Base-by-base conservation (phyloP, 2,113 vertebrate genomes). In the Guaruba guarouba region DNA sequence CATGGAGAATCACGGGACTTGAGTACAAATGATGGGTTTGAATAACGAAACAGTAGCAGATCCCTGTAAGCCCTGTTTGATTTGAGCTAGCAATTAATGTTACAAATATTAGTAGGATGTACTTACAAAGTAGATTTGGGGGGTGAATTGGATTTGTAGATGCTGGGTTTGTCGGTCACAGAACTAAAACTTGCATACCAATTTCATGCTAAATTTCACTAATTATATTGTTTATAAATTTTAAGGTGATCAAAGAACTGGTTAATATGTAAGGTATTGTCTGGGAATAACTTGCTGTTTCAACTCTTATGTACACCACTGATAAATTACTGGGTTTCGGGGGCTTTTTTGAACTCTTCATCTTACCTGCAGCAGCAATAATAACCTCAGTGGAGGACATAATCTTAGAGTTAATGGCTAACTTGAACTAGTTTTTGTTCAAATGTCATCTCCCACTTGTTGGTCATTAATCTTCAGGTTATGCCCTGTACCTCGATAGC, bases 1-100 rank as follows among this genome's bases (percentile, higher is more conserved):
- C 99, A 99, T 3, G 99, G 99, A 82, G 99, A 99, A 92, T 99
- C 99, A 35, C 98, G 97, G 86, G 97, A 98, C 31, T 92, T 99
- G 77, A 96, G 97, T 17, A 95, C 95, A 27, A 97, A 97, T 8
- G 95, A 98, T 27, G 97, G 93, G 31, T 97, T 97, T 62, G 93
- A 98, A 41, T 98, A 97, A 97, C 61, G 69, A 91, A 95, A 82
- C 55, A 20, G 14, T 27, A 51, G 31, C 64, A 68, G 37, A 44
- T 93, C 48, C 73, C 85, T 82, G 16, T 57, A 41, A 84, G 41
- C 57, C 44, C 64, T 23, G 11, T 82, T 80, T 92, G 86, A 83
- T 88, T 77, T 44, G 79, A 82, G 66, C 68, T 76, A 90, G 52
- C 48, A 87, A 64, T 57, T 82, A 41, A 88, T 67, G 43, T n/a